Evolutionary conservation across 2,113 vertebrate species (phyloP).

Genomic region (Tricholaema leucomelas): DNA sequence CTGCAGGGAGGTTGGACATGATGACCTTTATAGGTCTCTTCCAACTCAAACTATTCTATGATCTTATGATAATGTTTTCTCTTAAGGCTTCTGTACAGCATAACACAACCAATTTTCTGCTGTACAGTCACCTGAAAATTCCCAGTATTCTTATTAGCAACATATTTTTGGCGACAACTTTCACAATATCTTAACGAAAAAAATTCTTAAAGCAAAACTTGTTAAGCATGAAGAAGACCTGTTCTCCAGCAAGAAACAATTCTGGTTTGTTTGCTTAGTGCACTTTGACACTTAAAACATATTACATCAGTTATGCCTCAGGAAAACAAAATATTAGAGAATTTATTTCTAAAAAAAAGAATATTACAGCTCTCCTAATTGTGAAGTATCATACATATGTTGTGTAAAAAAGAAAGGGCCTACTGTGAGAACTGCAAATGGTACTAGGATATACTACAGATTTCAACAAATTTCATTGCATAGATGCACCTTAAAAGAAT

Average conservation of each 20-base stretch:
- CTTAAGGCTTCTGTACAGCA: not conserved
- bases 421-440: not conserved
- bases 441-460: not conserved
- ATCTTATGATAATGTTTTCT: not conserved
- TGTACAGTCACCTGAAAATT: not conserved
- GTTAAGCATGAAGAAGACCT: not conserved
- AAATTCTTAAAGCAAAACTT: not conserved
- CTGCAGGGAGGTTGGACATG: too few species aligned
- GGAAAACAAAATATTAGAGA: not conserved
- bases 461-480: not conserved
- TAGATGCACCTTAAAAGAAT: not conserved
- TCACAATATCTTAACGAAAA: not conserved
- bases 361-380: not conserved
- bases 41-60: too few species aligned
- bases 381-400: not conserved
- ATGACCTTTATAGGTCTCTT: too few species aligned
- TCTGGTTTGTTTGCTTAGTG: not conserved
- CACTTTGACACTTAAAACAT: not conserved
- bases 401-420: not conserved
- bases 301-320: not conserved
- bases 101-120: not conserved
- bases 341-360: not conserved
- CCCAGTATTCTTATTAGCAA: not conserved
- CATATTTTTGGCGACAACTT: not conserved
- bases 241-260: not conserved